Conservation (phyloP, 2,888 invertebrate genomes). For the Conus canariensis region DNA sequence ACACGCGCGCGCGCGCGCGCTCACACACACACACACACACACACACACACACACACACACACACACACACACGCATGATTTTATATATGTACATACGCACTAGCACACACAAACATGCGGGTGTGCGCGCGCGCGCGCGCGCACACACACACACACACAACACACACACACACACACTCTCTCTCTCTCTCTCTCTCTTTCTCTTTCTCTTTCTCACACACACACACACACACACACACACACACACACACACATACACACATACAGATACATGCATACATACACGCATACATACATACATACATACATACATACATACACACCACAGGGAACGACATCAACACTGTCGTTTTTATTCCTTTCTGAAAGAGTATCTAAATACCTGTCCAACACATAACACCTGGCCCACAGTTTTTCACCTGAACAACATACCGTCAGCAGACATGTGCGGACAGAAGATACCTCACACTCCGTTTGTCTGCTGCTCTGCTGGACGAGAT, state of each 20-base stretch:
- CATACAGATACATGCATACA: background rate
- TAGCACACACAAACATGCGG: too few relatives aligned
- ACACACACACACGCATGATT: background rate
- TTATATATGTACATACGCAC: background rate
- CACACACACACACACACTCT: too few relatives aligned
- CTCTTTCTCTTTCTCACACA: background rate
- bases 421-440: too few relatives aligned
- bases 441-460: too few relatives aligned
- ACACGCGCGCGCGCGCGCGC: background rate
- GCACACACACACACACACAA: too few relatives aligned
- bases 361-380: background rate
- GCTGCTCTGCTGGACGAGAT: too few relatives aligned
- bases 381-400: background rate
- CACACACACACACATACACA: conserved; percentile 12
- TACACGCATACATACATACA: background rate
- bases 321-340: background rate
- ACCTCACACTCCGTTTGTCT: too few relatives aligned
- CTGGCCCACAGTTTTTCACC: background rate
- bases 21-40: background rate
- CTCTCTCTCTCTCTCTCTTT: too few relatives aligned
- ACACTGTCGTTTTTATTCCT: background rate
- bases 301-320: background rate
- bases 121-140: too few relatives aligned
- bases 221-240: conserved; percentile 10
- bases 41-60: background rate